phyloP scores from a whole-genome alignment of 2,797 vertebrate species.

The Ispidina lecontei region DNA sequence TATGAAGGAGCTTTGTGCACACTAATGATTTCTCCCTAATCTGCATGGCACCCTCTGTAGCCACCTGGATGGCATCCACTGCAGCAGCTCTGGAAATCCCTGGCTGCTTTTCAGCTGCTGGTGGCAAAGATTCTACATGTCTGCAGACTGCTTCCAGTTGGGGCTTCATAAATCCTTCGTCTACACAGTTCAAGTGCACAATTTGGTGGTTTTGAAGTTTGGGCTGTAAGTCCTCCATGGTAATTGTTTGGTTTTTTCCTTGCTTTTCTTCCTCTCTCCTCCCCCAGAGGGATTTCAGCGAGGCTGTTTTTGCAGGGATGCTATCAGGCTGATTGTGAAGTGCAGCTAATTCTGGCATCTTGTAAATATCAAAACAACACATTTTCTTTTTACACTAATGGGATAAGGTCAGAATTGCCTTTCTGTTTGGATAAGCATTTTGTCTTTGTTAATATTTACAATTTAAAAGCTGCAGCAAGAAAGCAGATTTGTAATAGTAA shows the following conservation, averaged over 20 bases:
- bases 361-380: conserved; percentile 40
- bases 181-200: not conserved
- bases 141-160: not conserved
- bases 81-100: not conserved
- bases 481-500: not conserved
- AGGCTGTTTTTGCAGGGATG: not conserved
- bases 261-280: not conserved
- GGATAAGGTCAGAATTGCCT: not conserved
- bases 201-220: not conserved
- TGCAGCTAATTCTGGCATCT: conserved; percentile 31
- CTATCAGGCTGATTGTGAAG: not conserved
- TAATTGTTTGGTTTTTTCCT: not conserved
- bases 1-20: not conserved
- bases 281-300: not conserved
- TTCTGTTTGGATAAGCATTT: conserved; percentile 14
- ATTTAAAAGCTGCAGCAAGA: not conserved
- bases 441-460: not conserved
- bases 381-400: not conserved
- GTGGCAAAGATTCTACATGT: not conserved
- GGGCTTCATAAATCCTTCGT: not conserved
- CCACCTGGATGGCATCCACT: not conserved
- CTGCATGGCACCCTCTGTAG: rapidly evolving
- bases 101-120: not conserved
- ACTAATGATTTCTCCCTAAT: not conserved
- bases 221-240: not conserved